Evolutionary conservation across 2,113 vertebrate species (phyloP), one percentile per base, ranked within the genome.

Genomic region (Phrynosoma platyrhinos): DNA sequence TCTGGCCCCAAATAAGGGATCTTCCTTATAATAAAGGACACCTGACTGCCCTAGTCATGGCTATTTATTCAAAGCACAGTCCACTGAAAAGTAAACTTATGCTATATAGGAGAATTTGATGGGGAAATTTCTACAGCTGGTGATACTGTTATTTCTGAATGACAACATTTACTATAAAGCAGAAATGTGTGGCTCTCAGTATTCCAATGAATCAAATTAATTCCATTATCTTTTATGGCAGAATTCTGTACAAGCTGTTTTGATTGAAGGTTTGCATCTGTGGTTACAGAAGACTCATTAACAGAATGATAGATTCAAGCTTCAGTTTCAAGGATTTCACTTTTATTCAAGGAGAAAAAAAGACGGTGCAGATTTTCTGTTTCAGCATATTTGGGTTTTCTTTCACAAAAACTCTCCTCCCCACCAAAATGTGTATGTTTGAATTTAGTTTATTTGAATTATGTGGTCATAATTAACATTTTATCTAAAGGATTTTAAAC

Each of bases 361-460:
- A 32, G 42, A 62, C 58, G n/a, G 40, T 89, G 81, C 82, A 93
- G 79, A 86, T 87, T 92, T 93, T 76, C 40, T n/a, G 30, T 69
- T 47, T 92, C 89, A 91, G 86, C 83, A 88, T 16, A 0, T 84
- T 91, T 91, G 89, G 84, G 36, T 42, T 81, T 62, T 92, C 77
- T 79, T 87, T 92, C 30, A 12, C 92, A 79, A 87, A 95, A 75
- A 92, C 84, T 91, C 62, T 71, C 40, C 76, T 36, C 12, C 90
- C 74, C 40, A 76, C 53, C 72, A 95, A 93, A 89, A 75, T 84
- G 10, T 30, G 25, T 5, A 71, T 93, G 89, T 87, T 94, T 94
- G 91, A 85, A 94, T 95, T 91, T 89, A 47, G 40, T 91, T 93
- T 93, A 81, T 93, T 93, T 93, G 83, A 86, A 86, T 89, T 90